Conservation (phyloP, 2,888 invertebrate species). For the Argyresthia goedartella region DNA sequence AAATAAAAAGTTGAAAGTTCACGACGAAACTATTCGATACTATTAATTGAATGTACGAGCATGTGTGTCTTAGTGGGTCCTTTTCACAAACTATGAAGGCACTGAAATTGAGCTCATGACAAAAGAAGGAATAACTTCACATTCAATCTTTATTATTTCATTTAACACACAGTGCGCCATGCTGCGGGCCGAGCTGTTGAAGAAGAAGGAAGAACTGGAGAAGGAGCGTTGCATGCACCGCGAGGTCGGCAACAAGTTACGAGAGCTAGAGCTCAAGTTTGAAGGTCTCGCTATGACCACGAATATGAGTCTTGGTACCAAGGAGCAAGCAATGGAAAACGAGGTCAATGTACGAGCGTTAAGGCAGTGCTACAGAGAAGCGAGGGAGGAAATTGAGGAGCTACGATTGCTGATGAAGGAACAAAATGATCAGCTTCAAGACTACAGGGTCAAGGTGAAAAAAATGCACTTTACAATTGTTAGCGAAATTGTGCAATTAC, state of each 20-base stretch:
- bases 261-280: slow-evolving; percentile 49
- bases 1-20: no score
- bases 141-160: no score
- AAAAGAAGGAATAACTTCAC: no score
- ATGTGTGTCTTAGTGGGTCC: no score
- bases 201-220: slow-evolving; percentile 68
- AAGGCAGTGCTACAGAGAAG: slow-evolving; percentile 72
- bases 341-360: slow-evolving; percentile 55
- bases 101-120: no score
- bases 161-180: slow-evolving; percentile 39
- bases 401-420: slow-evolving; percentile 73
- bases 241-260: slow-evolving; percentile 47
- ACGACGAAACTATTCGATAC: no score
- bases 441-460: slow-evolving; percentile 78
- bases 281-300: slow-evolving; percentile 35
- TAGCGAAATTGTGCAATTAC: neutral
- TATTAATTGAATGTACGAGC: no score
- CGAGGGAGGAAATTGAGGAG: slow-evolving; percentile 71
- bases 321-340: slow-evolving; percentile 74
- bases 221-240: slow-evolving; percentile 71
- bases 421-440: slow-evolving; percentile 75
- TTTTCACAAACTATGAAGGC: no score
- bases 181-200: slow-evolving; percentile 43
- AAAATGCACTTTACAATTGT: neutral
- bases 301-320: slow-evolving; percentile 60